Conservation (phyloP, 2,113 vertebrate species). For the Raja brachyura region DNA sequence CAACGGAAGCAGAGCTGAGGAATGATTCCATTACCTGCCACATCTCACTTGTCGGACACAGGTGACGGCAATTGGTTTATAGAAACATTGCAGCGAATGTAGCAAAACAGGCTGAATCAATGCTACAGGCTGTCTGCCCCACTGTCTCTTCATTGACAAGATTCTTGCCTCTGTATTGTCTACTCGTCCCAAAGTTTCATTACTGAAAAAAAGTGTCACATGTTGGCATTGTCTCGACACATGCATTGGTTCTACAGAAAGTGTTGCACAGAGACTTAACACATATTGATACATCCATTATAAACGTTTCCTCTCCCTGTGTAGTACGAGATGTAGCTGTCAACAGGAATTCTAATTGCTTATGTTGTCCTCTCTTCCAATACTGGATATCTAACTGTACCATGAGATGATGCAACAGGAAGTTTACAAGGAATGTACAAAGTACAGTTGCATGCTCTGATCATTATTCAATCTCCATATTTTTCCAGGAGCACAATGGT, state of each 20-base stretch:
- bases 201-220: neutral
- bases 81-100: neutral
- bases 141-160: neutral
- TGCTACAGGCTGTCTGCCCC: neutral
- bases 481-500: neutral
- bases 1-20: too few relatives aligned
- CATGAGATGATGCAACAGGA: neutral
- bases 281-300: neutral
- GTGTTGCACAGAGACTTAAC: neutral
- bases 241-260: neutral
- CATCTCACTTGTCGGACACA: neutral
- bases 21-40: neutral
- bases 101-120: conserved; percentile 3
- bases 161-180: neutral
- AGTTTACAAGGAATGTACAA: neutral
- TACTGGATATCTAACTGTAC: neutral
- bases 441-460: neutral
- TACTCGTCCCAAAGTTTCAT: neutral
- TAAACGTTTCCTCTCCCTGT: neutral
- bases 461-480: neutral
- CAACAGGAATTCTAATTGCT: neutral
- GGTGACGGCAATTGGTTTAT: neutral
- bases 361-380: neutral
- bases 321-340: neutral
- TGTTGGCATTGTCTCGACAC: neutral